A percentile compares a stretch with the other conserved stretches of the same genome.
Conservation (phyloP, 2,888 invertebrate species). For the Cerceris rybyensis region DNA sequence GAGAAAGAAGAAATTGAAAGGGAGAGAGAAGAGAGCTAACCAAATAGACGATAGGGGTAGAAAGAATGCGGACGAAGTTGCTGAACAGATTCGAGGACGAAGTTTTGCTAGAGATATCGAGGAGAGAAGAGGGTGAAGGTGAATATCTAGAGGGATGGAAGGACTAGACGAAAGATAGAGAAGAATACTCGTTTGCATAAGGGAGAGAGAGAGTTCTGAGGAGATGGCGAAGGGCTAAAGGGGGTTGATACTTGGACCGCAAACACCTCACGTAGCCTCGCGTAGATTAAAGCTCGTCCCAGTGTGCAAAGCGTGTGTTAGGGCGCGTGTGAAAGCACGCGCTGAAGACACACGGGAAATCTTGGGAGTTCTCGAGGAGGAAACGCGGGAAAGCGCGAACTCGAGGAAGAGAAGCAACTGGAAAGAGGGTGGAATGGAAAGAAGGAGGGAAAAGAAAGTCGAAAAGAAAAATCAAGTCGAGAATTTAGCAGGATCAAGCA, state of each 20-base stretch:
- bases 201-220: slow-evolving; percentile 36
- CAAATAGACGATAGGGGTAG: neutral
- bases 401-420: slow-evolving; percentile 11
- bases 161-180: slow-evolving; percentile 13
- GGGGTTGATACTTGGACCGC: slow-evolving; percentile 62
- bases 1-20: neutral
- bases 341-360: slow-evolving; percentile 77
- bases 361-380: slow-evolving; percentile 60
- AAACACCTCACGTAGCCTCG: slow-evolving; percentile 77
- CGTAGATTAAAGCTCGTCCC: slow-evolving; percentile 74
- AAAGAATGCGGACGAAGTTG: slow-evolving; percentile 12
- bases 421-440: slow-evolving; percentile 1
- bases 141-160: slow-evolving; percentile 13
- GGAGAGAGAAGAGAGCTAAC: neutral
- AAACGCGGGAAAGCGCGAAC: slow-evolving; percentile 20
- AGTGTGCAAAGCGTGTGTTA: slow-evolving; percentile 28
- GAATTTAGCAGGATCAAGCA: slow-evolving; percentile 66
- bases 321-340: slow-evolving; percentile 35
- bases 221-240: slow-evolving; percentile 12
- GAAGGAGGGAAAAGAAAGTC: neutral
- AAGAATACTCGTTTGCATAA: slow-evolving; percentile 64
- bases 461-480: slow-evolving; percentile 56
- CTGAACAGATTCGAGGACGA: neutral
- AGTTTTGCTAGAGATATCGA: neutral
- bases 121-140: neutral